These are phyloP conservation scores for Pantherophis guttatus DNA, from an alignment of 2,113 vertebrate genomes.

Conservation along the genomic window DNA sequence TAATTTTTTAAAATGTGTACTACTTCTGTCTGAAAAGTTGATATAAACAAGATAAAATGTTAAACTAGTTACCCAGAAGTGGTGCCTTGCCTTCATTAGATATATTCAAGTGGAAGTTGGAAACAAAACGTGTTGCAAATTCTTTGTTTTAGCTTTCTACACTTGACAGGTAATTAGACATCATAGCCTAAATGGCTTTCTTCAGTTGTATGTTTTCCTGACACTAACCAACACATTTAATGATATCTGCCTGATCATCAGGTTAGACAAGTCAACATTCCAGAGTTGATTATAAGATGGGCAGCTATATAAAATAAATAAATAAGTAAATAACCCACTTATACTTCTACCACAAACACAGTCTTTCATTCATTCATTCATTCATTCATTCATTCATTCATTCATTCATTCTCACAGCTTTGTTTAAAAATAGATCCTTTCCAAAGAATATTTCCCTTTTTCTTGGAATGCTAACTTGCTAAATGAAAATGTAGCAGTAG, in stretches of 20 bases:
- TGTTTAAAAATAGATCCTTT: neutral
- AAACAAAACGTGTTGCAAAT: neutral
- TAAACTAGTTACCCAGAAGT: neutral
- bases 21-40: neutral
- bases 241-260: neutral
- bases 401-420: neutral
- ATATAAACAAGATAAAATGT: too few species aligned
- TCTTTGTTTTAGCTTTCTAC: neutral
- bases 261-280: neutral
- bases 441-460: neutral
- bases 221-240: neutral
- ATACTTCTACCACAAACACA: neutral
- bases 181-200: neutral
- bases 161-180: neutral
- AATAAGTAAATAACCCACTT: neutral
- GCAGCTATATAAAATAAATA: neutral
- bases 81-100: neutral
- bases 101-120: neutral
- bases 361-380: neutral
- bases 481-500: neutral
- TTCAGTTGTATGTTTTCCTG: neutral
- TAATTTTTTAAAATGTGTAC: neutral
- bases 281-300: neutral
- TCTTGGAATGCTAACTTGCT: neutral
- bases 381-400: neutral